These are phyloP conservation scores for Alentia gelatinosa DNA, from an alignment of 2,888 invertebrate genomes.

Conservation along the genomic window DNA sequence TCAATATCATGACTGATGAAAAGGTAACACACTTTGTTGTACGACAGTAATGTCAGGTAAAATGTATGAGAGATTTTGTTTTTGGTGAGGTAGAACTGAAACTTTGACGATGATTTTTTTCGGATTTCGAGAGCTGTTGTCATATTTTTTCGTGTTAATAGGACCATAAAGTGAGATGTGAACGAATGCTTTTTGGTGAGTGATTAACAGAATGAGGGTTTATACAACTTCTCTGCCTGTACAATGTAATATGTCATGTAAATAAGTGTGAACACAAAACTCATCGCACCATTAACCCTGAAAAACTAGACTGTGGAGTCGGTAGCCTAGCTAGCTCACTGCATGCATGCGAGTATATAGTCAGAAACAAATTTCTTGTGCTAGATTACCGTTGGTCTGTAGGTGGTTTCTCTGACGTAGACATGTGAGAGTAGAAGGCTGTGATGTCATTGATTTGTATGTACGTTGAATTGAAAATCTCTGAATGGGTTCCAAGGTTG, in stretches of 20 bases:
- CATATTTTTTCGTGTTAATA: no score
- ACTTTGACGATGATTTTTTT: no score
- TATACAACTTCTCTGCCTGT: not conserved
- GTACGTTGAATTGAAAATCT: not conserved
- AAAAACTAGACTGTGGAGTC: constrained; percentile 18
- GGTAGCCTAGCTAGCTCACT: not conserved
- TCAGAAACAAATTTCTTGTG: not conserved
- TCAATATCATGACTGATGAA: no score
- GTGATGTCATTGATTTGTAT: not conserved
- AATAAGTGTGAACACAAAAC: not conserved
- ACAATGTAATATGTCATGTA: not conserved
- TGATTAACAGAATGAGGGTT: no score
- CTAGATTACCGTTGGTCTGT: constrained; percentile 23
- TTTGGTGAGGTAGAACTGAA: no score
- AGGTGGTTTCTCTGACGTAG: not conserved
- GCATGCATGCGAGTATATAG: not conserved
- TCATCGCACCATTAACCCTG: not conserved
- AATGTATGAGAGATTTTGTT: no score
- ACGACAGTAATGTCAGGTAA: no score
- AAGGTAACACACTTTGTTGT: no score
- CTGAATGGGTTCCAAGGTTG: no score
- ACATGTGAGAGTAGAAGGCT: not conserved
- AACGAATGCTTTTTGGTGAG: no score
- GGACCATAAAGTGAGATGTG: no score
- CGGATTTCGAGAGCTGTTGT: no score